Evolutionary conservation across 2,888 invertebrate genomes (phyloP).

Genomic region (Trachelus troglodyta): DNA sequence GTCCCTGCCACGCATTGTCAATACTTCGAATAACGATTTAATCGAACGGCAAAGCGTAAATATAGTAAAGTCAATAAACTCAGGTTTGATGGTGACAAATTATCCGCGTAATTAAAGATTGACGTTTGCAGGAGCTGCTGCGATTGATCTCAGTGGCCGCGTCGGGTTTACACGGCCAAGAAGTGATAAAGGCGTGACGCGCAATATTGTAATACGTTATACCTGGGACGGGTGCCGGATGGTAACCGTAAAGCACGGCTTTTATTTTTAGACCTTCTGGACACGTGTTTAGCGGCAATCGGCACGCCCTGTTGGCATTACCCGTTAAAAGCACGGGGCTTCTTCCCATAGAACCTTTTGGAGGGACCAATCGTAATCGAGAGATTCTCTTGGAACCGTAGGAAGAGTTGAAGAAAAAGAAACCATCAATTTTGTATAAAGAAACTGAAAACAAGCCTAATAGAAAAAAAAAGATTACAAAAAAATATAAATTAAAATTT

Average conservation of each 20-base stretch:
- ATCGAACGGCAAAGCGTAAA: neutral
- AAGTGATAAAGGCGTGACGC: neutral
- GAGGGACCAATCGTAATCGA: too few relatives aligned
- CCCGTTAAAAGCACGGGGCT: too few relatives aligned
- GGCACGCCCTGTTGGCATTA: neutral
- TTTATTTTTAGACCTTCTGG: neutral
- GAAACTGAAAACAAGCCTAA: neutral
- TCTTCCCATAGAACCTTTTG: too few relatives aligned
- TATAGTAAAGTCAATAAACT: neutral
- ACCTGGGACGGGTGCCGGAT: neutral
- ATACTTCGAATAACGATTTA: neutral
- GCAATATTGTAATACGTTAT: neutral
- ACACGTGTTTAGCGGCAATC: neutral
- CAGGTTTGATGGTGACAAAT: neutral
- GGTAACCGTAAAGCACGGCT: neutral
- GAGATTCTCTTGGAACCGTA: too few relatives aligned
- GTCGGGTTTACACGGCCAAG: neutral
- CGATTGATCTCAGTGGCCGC: neutral
- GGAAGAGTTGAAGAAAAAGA: too few relatives aligned
- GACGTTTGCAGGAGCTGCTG: neutral
- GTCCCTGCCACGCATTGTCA: rapidly evolving
- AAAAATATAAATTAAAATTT: neutral
- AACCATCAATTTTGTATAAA: neutral
- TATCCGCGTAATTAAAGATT: neutral
- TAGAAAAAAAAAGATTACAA: neutral